A percentile compares a stretch with the other conserved stretches of the same genome.
These are phyloP conservation scores for Rhimphoctona megacephalus DNA, from an alignment of 2,888 invertebrate species.

Conservation along the genomic window DNA sequence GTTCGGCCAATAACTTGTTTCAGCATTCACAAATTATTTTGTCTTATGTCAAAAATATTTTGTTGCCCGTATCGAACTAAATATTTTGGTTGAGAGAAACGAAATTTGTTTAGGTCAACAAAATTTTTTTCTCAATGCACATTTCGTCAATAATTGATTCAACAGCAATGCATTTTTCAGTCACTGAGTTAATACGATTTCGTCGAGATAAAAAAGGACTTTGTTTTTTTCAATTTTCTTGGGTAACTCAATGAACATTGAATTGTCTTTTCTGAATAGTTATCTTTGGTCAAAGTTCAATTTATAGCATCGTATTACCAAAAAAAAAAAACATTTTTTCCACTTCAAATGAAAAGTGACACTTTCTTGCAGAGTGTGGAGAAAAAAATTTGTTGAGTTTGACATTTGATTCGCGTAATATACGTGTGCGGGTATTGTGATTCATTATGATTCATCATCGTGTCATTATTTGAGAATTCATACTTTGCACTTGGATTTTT, in stretches of 20 bases:
- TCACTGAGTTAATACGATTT: background rate
- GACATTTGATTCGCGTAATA: background rate
- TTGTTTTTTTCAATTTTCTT: too few species aligned
- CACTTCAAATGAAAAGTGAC: background rate
- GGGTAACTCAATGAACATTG: too few species aligned
- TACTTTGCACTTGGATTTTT: background rate
- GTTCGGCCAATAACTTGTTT: too few species aligned
- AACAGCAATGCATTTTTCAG: background rate
- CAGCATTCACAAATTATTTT: too few species aligned
- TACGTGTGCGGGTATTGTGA: background rate
- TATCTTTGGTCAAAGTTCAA: background rate
- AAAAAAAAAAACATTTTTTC: background rate
- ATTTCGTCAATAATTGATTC: background rate
- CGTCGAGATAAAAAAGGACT: too few species aligned
- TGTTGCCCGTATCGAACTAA: too few species aligned
- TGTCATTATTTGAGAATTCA: slow-evolving; percentile 19
- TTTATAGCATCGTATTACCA: slow-evolving; percentile 3
- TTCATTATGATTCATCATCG: background rate
- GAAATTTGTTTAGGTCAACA: too few species aligned
- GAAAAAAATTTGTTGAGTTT: background rate
- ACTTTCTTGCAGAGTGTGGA: background rate
- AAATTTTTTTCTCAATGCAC: too few species aligned
- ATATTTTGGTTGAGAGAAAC: too few species aligned
- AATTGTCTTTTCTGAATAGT: too few species aligned
- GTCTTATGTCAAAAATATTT: too few species aligned